Evolutionary conservation across 2,797 vertebrate genomes (phyloP).

Genomic region (Muscicapa striata): DNA sequence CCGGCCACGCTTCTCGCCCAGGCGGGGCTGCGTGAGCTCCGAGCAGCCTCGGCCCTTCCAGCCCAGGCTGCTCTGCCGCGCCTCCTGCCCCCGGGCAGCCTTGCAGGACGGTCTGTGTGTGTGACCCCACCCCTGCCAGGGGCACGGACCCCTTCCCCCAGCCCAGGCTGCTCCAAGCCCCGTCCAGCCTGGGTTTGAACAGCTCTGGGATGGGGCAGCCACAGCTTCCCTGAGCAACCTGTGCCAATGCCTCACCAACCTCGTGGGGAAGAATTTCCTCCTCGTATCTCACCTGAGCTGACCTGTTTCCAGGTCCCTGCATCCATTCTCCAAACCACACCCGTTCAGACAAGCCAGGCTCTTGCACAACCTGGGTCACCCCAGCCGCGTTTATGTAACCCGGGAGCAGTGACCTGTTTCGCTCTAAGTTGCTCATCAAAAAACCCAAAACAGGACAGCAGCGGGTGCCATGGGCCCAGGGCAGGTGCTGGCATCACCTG

Average conservation of each 20-base stretch:
- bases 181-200: fast-evolving
- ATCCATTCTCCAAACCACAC: neutral
- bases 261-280: neutral
- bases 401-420: neutral
- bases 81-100: neutral
- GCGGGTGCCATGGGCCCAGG: fast-evolving
- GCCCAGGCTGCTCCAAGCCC: neutral
- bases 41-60: fast-evolving
- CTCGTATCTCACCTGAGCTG: neutral
- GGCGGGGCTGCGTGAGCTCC: fast-evolving
- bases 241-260: neutral
- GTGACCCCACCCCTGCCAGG: neutral
- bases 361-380: neutral
- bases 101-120: neutral
- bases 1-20: fast-evolving
- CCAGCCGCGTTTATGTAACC: neutral
- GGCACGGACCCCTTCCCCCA: fast-evolving
- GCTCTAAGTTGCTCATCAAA: neutral
- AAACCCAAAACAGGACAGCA: fast-evolving
- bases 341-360: neutral
- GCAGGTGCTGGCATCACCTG: neutral
- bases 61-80: fast-evolving
- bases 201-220: neutral
- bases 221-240: neutral
- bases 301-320: neutral